A percentile compares a stretch with the other conserved stretches of the same genome.
Evolutionary conservation across 2,797 vertebrate species (phyloP).

Genomic region (Danionella dracula): DNA sequence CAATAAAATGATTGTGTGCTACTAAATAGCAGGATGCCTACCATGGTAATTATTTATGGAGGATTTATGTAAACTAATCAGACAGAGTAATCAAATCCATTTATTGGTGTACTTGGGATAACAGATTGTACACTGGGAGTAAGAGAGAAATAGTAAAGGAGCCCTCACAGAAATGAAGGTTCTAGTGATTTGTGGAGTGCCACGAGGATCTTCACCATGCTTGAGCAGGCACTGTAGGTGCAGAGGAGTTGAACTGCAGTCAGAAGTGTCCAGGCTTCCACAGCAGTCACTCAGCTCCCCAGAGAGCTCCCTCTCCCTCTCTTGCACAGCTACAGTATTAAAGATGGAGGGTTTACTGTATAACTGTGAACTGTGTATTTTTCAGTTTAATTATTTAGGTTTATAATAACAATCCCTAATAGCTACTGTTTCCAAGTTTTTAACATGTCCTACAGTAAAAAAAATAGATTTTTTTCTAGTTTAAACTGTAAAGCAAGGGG

Average conservation of each 20-base stretch:
- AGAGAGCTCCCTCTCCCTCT: background rate
- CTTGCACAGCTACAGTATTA: background rate
- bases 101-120: background rate
- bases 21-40: too few species aligned
- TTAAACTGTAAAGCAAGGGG: background rate
- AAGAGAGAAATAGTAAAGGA: background rate
- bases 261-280: background rate
- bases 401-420: too few species aligned
- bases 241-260: background rate
- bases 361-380: background rate
- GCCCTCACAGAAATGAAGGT: background rate
- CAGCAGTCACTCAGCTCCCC: background rate
- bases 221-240: conserved; percentile 27
- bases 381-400: too few species aligned
- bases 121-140: background rate
- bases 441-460: too few species aligned
- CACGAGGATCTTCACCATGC: conserved; percentile 10
- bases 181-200: conserved; percentile 10
- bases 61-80: too few species aligned
- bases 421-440: too few species aligned
- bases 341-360: background rate
- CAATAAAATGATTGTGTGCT: too few species aligned
- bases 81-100: too few species aligned
- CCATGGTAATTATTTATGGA: too few species aligned
- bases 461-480: too few species aligned